phyloP scores from a whole-genome alignment of 1,140 invertebrate genomes.

The Sycophila sp. region DNA sequence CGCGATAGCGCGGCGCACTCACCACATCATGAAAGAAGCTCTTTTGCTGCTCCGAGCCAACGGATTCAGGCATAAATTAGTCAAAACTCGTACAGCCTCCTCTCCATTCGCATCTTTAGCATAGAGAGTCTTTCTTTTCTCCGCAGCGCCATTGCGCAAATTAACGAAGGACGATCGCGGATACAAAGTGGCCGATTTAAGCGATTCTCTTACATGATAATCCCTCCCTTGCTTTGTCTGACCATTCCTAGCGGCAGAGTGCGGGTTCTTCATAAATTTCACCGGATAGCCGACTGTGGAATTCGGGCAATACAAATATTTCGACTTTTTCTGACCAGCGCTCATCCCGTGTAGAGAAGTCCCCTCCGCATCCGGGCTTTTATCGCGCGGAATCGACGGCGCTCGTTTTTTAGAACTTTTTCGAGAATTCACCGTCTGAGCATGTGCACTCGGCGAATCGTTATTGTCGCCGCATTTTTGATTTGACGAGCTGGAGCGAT shows the following conservation, averaged over 20 bases:
- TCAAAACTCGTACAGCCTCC: constrained; percentile 57
- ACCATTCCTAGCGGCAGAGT: background rate
- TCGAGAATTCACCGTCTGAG: background rate
- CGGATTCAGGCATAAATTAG: constrained; percentile 60
- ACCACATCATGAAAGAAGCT: constrained; percentile 63
- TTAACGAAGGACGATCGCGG: background rate
- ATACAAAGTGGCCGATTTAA: background rate
- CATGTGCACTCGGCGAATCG: background rate
- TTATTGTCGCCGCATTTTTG: constrained; percentile 1
- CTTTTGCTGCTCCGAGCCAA: constrained; percentile 53
- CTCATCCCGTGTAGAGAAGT: background rate
- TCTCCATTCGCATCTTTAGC: constrained; percentile 57
- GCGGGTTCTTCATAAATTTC: constrained; percentile 19
- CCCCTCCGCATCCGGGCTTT: background rate
- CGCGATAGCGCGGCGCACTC: background rate
- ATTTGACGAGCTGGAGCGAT: constrained; percentile 11
- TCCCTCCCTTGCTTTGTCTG: background rate
- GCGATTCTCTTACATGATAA: background rate
- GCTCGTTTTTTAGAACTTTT: constrained; percentile 38
- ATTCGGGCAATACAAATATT: background rate
- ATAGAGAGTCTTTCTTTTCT: constrained; percentile 60
- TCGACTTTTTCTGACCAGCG: background rate
- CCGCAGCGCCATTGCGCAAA: background rate
- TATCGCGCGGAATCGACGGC: background rate
- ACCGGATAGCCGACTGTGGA: background rate